Base-by-base conservation (phyloP, 2,113 vertebrate genomes). In the Acinonyx jubatus region DNA sequence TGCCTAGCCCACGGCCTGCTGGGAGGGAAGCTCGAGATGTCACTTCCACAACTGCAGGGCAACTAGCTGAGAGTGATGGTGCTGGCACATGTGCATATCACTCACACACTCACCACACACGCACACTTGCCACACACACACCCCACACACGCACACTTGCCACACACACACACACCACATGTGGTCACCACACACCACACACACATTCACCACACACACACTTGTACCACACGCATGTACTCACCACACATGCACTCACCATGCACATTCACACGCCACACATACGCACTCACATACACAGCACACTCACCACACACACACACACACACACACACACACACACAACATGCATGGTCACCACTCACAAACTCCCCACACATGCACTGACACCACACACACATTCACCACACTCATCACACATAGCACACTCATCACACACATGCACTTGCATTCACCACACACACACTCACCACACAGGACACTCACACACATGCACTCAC, bases 21-120 rank as follows among this genome's bases (percentile, higher is more conserved):
- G 31, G 50, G 31, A 29, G 25, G 13, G 27, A 65, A 48, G 27
- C 5, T 29, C 25, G 14, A 15, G 27, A 29, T 7, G 45, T 3
- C 15, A 48, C 74, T 48, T 31, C 41, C 73, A 18, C 74, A 78
- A 31, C 14, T 61, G 25, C 31, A 7, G 73, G 61, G 23, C 38
- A 48, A 50, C 74, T 0, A 55, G 79, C 41, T 74, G 33, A 38
- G 10, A 91, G 48, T 0, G n/a, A 27, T 41, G 66, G 69, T 0
- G 7, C 5, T 23, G 18, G 29, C 19, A 61, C 15, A 3, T 0
- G 9, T 33, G 50, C 25, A 73, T 1, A 6, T 1, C 18, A 69
- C 25, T 45, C 15, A 68, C 21, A 52, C 27, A 45, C 38, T 78
- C 65, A 65, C 79, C n/a, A 10, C 52, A 38, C 61, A 61, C 6